Conservation (phyloP, 1,140 invertebrate genomes). For the Dolichoris vasculosae region DNA sequence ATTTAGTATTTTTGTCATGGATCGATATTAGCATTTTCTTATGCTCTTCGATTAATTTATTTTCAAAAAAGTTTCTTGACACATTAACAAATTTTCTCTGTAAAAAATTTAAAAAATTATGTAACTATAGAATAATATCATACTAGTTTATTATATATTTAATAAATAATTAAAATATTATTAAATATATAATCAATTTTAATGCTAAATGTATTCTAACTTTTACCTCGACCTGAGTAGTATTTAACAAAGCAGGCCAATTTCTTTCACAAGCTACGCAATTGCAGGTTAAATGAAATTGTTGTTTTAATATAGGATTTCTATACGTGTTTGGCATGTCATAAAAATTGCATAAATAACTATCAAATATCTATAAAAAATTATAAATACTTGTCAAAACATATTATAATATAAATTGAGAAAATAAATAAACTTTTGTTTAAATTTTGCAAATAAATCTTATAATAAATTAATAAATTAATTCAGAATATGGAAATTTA, state of each 20-base stretch:
- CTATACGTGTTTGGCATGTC: neutral
- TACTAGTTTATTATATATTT: neutral
- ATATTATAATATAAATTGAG: neutral
- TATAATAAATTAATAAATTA: neutral
- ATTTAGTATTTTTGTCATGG: neutral
- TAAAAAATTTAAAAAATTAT: neutral
- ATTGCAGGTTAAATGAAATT: slow-evolving; percentile 25
- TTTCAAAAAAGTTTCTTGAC: neutral
- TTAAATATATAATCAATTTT: too few species aligned
- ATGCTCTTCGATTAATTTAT: neutral
- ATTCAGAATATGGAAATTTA: neutral
- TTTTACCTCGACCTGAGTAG: too few species aligned
- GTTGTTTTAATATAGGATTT: neutral
- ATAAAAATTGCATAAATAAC: slow-evolving; percentile 16
- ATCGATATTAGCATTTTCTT: neutral
- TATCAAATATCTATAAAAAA: slow-evolving; percentile 26
- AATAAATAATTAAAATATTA: neutral
- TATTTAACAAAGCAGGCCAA: slow-evolving; percentile 23
- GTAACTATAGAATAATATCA: neutral
- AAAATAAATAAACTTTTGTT: neutral
- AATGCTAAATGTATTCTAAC: neutral
- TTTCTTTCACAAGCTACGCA: slow-evolving; percentile 34
- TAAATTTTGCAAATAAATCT: neutral
- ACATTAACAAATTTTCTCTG: neutral
- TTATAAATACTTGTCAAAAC: neutral